Conservation (phyloP, 1,140 invertebrate genomes). For the Zaprionus inermis region DNA sequence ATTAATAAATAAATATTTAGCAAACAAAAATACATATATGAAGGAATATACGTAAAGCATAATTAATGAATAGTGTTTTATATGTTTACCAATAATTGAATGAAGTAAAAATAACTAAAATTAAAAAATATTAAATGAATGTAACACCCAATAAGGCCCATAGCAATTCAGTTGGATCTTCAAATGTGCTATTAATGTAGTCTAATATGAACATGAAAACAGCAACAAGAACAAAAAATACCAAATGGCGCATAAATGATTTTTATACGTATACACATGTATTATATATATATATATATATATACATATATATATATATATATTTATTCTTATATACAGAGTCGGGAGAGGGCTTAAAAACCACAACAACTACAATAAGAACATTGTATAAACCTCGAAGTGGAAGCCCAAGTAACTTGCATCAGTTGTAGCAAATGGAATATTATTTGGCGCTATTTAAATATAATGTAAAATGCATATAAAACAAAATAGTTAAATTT, state of each 20-base stretch:
- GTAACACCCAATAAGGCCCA: conserved; percentile 23
- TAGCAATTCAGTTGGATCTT: conserved; percentile 63
- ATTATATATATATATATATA: conserved; percentile 48
- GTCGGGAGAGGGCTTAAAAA: conserved; percentile 26
- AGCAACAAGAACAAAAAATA: conserved; percentile 21
- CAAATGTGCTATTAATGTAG: conserved; percentile 79
- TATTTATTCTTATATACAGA: conserved; percentile 42
- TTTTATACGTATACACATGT: conserved; percentile 70
- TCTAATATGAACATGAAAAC: conserved; percentile 52
- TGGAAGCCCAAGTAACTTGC: conserved; percentile 18
- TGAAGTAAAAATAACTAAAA: conserved; percentile 21
- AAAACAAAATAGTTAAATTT: conserved; percentile 78
- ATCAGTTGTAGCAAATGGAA: conserved; percentile 77
- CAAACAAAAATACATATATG: conserved; percentile 50
- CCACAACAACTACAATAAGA: conserved; percentile 23
- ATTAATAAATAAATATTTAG: conserved; percentile 44
- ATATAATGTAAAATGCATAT: conserved; percentile 73
- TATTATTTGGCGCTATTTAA: conserved; percentile 79
- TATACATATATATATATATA: conserved; percentile 47
- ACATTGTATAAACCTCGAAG: conserved; percentile 43
- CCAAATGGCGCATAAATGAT: conserved; percentile 55
- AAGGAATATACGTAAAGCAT: conserved; percentile 65
- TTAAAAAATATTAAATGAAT: conserved; percentile 23
- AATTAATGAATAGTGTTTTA: conserved; percentile 58
- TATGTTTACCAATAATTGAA: conserved; percentile 29